Evolutionary conservation across 2,797 vertebrate species (phyloP).

Genomic region (Rhinophrynus dorsalis): DNA sequence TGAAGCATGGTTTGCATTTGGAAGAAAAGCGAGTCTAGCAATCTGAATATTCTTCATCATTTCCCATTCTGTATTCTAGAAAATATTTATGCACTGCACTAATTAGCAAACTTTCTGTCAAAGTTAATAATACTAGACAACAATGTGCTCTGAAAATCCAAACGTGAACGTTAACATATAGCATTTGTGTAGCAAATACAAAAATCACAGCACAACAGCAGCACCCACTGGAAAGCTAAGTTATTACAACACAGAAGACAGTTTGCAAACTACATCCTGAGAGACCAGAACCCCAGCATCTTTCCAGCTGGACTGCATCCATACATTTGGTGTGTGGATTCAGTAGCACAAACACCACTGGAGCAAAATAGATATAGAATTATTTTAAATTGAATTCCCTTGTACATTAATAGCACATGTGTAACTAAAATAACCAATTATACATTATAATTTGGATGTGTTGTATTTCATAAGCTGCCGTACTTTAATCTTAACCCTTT

Average conservation of each 20-base stretch:
- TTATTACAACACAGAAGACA: background rate
- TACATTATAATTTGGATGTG: background rate
- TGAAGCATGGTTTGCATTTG: no score
- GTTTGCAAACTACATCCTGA: background rate
- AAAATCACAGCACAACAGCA: constrained; percentile 2
- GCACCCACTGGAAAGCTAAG: background rate
- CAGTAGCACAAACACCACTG: background rate
- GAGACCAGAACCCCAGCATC: background rate
- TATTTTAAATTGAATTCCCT: background rate
- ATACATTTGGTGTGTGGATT: background rate
- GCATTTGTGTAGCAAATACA: no score
- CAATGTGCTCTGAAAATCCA: no score
- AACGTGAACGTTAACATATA: no score
- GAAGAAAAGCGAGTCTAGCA: no score
- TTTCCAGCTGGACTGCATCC: background rate
- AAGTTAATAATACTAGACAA: no score
- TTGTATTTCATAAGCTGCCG: background rate
- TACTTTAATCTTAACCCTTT: no score
- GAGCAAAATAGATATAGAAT: background rate
- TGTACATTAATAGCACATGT: background rate
- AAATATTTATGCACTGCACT: no score
- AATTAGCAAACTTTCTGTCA: no score
- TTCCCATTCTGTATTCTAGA: no score
- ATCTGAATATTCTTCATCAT: no score
- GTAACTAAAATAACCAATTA: background rate